Percentiles rank a stretch among this genome's conserved stretches.
Conservation (phyloP, 2,797 vertebrate species). For the Eulemur albifrons region DNA sequence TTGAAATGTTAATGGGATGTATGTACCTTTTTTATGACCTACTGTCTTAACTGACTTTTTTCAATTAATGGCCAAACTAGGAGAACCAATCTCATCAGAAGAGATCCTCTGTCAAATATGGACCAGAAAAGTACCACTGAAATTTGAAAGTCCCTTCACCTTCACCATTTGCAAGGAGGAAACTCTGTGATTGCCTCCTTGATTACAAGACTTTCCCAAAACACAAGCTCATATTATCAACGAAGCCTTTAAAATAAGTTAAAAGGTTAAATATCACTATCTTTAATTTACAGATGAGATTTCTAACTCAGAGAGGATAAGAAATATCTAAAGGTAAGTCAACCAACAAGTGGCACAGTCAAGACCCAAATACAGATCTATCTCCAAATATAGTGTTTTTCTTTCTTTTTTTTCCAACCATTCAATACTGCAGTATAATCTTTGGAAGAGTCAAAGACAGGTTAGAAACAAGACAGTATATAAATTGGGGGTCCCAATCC, state of each 20-base stretch:
- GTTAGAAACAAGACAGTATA: not conserved
- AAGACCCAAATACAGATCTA: not conserved
- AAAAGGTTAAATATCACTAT: not conserved
- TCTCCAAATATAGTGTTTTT: not conserved
- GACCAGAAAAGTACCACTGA: not conserved
- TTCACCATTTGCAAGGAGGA: not conserved
- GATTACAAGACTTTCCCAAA: not conserved
- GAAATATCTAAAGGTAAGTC: constrained; percentile 8
- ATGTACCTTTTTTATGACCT: not conserved
- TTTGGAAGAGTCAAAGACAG: not conserved
- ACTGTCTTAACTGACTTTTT: not conserved
- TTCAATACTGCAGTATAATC: not conserved
- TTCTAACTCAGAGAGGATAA: not conserved
- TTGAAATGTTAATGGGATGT: not conserved
- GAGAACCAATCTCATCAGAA: not conserved
- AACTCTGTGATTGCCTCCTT: not conserved
- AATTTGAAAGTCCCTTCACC: not conserved
- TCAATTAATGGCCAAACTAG: not conserved
- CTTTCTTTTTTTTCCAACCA: not conserved
- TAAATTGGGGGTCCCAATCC: not conserved
- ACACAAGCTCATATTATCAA: not conserved
- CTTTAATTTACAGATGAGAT: not conserved
- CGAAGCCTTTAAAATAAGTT: not conserved
- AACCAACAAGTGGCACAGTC: not conserved
- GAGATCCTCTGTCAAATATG: not conserved